Conservation (phyloP, 2,797 vertebrate species). For the Paratrypauchen microcephalus region DNA sequence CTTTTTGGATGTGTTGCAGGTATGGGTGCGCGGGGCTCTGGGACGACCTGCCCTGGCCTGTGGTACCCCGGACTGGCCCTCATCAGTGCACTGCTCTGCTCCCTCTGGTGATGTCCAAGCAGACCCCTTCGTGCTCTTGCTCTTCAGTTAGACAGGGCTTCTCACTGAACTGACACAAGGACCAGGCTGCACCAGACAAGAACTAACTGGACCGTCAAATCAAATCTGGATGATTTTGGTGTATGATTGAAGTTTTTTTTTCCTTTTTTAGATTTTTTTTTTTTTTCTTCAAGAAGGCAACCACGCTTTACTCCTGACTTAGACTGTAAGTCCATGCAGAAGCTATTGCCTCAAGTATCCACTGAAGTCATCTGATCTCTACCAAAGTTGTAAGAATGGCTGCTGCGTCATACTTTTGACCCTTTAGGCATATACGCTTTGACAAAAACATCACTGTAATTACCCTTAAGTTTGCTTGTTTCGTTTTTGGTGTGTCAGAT, state of each 20-base stretch:
- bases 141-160: slow-evolving; percentile 47
- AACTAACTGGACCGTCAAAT: slow-evolving; percentile 52
- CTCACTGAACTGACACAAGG: slow-evolving; percentile 49
- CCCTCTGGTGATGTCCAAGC: slow-evolving; percentile 67
- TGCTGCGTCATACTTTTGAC: slow-evolving; percentile 48
- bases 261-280: slow-evolving; percentile 43
- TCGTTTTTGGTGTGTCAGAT: background rate
- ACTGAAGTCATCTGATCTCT: slow-evolving; percentile 59
- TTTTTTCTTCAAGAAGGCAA: slow-evolving; percentile 53
- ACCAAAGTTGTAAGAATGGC: slow-evolving; percentile 77
- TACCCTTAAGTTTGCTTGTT: background rate
- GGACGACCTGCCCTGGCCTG: slow-evolving; percentile 54
- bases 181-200: slow-evolving; percentile 34
- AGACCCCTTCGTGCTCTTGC: slow-evolving; percentile 30
- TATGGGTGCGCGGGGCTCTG: slow-evolving; percentile 88
- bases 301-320: slow-evolving; percentile 44
- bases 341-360: slow-evolving; percentile 80
- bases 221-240: slow-evolving; percentile 50
- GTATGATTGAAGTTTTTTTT: slow-evolving; percentile 47
- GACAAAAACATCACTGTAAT: slow-evolving; percentile 13
- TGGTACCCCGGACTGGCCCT: slow-evolving; percentile 68
- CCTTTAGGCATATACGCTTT: slow-evolving; percentile 17
- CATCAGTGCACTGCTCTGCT: slow-evolving; percentile 65
- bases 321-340: slow-evolving; percentile 57
- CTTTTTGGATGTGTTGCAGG: slow-evolving; percentile 75